Conservation (phyloP, 2,797 vertebrate genomes). For the Octomys mimax region DNA sequence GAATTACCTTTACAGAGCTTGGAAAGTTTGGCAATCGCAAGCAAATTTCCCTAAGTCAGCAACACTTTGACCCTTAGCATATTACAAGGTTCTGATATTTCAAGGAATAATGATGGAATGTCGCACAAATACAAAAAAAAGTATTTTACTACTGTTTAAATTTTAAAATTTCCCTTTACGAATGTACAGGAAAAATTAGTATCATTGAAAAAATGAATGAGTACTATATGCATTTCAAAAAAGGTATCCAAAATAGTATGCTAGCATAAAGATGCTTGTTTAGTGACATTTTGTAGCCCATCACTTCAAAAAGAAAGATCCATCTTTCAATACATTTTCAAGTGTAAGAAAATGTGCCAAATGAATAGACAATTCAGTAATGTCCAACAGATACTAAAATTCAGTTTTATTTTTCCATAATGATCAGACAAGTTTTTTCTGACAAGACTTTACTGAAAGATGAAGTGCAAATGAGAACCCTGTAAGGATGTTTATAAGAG, state of each 20-base stretch:
- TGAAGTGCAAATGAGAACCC: conserved; percentile 91
- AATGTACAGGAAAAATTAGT: conserved; percentile 58
- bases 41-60: conserved; percentile 73
- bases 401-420: conserved; percentile 91
- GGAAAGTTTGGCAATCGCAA: conserved; percentile 75
- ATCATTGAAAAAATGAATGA: conserved; percentile 49
- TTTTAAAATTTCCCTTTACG: conserved; percentile 53
- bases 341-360: conserved; percentile 80
- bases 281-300: conserved; percentile 43
- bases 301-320: conserved; percentile 72
- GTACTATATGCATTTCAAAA: conserved; percentile 53
- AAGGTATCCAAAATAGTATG: conserved; percentile 32
- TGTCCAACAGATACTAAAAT: conserved; percentile 91
- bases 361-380: conserved; percentile 91
- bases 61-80: conserved; percentile 64
- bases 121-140: conserved; percentile 65
- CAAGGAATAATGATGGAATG: conserved; percentile 69
- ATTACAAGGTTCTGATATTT: conserved; percentile 80
- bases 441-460: conserved; percentile 91
- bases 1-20: conserved; percentile 77
- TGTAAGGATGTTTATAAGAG: conserved; percentile 91
- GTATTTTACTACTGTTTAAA: conserved; percentile 50
- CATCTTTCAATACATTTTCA: conserved; percentile 73
- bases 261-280: neutral
- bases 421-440: conserved; percentile 89